Evolutionary conservation across 1,140 invertebrate genomes (phyloP), one percentile per base, ranked within the genome.

Genomic region (Pemphigus obesinymphae): DNA sequence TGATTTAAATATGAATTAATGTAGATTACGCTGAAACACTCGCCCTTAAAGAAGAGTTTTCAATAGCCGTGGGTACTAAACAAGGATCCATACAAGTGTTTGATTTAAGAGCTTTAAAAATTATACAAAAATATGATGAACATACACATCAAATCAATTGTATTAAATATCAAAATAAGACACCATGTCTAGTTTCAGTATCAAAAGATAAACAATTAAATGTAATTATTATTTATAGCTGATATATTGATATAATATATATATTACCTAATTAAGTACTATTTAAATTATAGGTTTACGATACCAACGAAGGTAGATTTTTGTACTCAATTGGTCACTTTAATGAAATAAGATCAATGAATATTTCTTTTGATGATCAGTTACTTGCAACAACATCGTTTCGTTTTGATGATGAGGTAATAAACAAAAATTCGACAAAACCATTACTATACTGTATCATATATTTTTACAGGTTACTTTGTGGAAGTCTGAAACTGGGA

Each of bases 11-110:
- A 13, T 43, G 26, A 20, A 0, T 29, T 6, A 17, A 43, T 80
- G 3, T 80, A 80, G 76, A 80, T 80, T 80, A 63, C 31, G 76
- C 76, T 13, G 37, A 80, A 43, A 20, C 76, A 13, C 76, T 80
- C 45, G 26, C 76, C 17, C 7, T 80, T 10, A 80, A 80, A 80
- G 53, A 58, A 7, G 55, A 80, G 0, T 61, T 61, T 29, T 43
- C 53, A 58, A 61, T 80, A 20, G 76, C 76, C 0, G 76, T 80
- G 13, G 76, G 76, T 26, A 80, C 76, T 45, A 20, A 58, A 10
- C 10, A 31, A 45, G 76, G 76, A 0, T 80, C 55, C 0, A n/a
- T 80, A 17, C 76, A 58, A 61, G 34, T 80, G 37, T 80, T 61
- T 61, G 76, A 80, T 63, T 43, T 80, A 31, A 80, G 76, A 63